Conservation (phyloP, 2,113 vertebrate species). For the Promerops cafer region DNA sequence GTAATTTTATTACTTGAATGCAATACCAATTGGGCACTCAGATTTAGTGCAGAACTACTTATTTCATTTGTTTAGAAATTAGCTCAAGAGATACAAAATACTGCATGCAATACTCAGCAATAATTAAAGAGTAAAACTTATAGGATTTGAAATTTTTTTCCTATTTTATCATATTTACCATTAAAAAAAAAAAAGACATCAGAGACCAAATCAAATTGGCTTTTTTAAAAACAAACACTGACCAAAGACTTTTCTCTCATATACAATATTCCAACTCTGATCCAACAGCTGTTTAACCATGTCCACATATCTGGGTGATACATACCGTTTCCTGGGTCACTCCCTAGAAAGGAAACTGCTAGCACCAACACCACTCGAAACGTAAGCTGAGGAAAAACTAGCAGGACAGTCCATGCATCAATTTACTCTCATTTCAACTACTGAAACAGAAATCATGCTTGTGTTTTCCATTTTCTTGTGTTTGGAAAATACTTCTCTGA, state of each 20-base stretch:
- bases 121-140: neutral
- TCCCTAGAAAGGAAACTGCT: neutral
- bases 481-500: neutral
- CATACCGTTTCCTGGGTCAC: neutral
- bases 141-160: neutral
- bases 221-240: neutral
- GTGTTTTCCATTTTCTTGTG: neutral
- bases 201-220: neutral
- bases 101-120: neutral
- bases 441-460: neutral
- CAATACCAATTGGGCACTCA: neutral
- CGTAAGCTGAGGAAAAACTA: accelerated
- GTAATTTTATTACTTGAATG: neutral
- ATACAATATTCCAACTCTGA: neutral
- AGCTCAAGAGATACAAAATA: neutral
- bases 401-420: neutral
- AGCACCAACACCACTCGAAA: neutral
- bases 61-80: neutral
- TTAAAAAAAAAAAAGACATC: neutral
- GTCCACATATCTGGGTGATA: neutral
- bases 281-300: neutral
- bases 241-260: neutral
- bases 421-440: neutral
- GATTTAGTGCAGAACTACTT: neutral
- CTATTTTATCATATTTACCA: neutral